phyloP scores from a whole-genome alignment of 2,113 vertebrate genomes.

The Coturnix japonica region DNA sequence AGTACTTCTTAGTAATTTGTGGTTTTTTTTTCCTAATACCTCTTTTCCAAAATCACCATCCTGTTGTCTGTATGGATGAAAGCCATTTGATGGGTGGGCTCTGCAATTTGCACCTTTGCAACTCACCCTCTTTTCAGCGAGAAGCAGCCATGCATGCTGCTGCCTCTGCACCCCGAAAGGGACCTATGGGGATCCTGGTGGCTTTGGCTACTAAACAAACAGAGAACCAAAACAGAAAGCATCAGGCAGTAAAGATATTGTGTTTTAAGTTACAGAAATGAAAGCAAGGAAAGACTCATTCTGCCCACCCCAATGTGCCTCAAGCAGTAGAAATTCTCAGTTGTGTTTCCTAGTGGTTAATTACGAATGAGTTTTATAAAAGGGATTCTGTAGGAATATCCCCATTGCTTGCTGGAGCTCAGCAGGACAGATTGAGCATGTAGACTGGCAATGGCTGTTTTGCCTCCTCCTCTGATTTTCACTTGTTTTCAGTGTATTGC shows the following conservation, averaged over 20 bases:
- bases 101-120: not conserved
- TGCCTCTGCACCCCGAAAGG: rapidly evolving
- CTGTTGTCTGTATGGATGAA: not conserved
- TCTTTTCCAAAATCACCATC: not conserved
- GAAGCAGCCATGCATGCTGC: not conserved
- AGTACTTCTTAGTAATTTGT: not conserved
- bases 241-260: not conserved
- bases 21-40: not conserved
- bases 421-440: not conserved
- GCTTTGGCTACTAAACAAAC: not conserved
- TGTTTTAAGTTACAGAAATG: not conserved
- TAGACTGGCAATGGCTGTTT: rapidly evolving
- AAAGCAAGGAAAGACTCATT: not conserved
- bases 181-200: not conserved
- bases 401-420: not conserved
- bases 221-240: not conserved
- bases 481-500: not conserved
- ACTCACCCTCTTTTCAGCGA: not conserved
- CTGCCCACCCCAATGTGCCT: not conserved
- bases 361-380: rapidly evolving
- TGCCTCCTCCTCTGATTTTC: rapidly evolving
- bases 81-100: not conserved
- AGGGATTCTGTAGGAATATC: not conserved
- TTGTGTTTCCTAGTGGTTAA: not conserved
- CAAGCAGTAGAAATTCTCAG: not conserved